Percentiles rank a stretch among this genome's conserved stretches.
Evolutionary conservation across 2,797 vertebrate species (phyloP).

Genomic region (Myoxocephalus aenaeus): DNA sequence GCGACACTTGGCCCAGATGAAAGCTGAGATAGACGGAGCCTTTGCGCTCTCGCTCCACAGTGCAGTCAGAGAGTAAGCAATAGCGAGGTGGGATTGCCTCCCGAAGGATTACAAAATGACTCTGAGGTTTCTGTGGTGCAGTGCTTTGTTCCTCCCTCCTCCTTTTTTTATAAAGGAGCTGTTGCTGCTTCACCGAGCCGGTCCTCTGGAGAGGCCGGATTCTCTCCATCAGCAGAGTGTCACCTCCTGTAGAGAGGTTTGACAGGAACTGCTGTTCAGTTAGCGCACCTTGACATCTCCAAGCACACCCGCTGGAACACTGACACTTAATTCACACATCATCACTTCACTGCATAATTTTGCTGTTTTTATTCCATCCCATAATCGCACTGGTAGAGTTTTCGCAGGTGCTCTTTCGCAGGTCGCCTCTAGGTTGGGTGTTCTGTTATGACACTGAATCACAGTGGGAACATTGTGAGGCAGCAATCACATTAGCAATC

Average conservation of each 20-base stretch:
- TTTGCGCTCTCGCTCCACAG: constrained; percentile 15
- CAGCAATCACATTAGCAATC: constrained; percentile 2
- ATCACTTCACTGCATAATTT: constrained; percentile 39
- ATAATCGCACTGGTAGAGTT: not conserved
- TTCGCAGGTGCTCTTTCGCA: not conserved
- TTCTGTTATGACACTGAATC: constrained; percentile 11
- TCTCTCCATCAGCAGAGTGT: constrained; percentile 53
- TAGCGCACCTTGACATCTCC: constrained; percentile 51
- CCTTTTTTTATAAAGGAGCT: constrained; percentile 29
- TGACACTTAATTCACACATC: constrained; percentile 32
- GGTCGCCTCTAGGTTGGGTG: constrained; percentile 14
- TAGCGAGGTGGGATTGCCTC: constrained; percentile 29
- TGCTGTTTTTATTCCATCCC: not conserved
- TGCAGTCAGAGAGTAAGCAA: constrained; percentile 31
- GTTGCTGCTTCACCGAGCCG: constrained; percentile 28
- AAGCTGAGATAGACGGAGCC: constrained; percentile 43
- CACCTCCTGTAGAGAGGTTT: constrained; percentile 53
- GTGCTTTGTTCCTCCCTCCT: constrained; percentile 22
- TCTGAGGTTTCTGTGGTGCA: constrained; percentile 53
- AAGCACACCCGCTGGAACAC: constrained; percentile 43
- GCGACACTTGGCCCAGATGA: constrained; percentile 41
- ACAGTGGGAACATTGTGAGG: constrained; percentile 1
- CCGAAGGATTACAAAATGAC: constrained; percentile 55
- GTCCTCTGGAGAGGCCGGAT: constrained; percentile 36
- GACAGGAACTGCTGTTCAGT: constrained; percentile 61